Conservation (phyloP, 1,140 invertebrate species). For the Dinoponera quadriceps region DNA sequence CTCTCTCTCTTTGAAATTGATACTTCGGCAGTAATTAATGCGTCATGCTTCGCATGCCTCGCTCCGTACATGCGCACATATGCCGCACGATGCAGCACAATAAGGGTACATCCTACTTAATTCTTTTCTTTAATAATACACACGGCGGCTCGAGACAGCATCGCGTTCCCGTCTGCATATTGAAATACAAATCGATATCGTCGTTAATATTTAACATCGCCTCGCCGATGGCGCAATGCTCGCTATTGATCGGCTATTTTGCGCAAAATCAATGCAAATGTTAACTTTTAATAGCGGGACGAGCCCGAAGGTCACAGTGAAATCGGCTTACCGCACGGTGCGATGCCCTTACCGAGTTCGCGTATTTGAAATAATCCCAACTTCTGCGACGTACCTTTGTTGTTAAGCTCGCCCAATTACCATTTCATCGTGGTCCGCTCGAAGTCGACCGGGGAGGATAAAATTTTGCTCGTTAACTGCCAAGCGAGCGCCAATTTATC, state of each 20-base stretch:
- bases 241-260: conserved; percentile 26
- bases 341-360: too few species aligned
- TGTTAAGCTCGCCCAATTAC: background rate
- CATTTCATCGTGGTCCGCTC: background rate
- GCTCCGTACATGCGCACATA: background rate
- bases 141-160: background rate
- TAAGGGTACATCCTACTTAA: background rate
- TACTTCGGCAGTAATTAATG: background rate
- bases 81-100: background rate
- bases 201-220: conserved; percentile 9
- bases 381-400: background rate
- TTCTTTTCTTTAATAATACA: conserved; percentile 40
- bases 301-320: background rate
- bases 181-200: conserved; percentile 2
- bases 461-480: background rate
- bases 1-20: background rate
- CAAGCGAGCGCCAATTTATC: background rate
- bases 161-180: conserved; percentile 6
- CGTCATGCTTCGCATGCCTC: conserved; percentile 4
- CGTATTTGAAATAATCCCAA: background rate
- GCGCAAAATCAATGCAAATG: conserved; percentile 1
- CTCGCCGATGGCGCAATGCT: background rate
- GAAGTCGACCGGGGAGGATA: background rate
- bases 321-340: too few species aligned
- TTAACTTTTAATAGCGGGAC: background rate